phyloP scores from a whole-genome alignment of 2,113 vertebrate species.

The Vanacampus margaritifer region DNA sequence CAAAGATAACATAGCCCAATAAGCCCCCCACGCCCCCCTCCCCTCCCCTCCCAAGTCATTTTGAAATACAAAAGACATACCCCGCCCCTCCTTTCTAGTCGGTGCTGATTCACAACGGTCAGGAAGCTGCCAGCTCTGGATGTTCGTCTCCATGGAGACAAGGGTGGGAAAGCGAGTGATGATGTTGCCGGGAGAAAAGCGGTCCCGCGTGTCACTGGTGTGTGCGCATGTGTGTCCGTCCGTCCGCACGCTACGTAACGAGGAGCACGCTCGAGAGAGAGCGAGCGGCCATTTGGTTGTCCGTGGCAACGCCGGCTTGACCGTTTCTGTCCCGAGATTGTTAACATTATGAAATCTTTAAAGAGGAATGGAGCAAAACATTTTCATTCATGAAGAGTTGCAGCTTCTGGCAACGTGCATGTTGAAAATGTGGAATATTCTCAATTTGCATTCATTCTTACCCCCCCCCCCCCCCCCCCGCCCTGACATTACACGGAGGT shows the following conservation, averaged over 20 bases:
- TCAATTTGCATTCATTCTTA: too few species aligned
- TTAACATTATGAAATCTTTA: neutral
- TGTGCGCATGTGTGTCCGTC: conserved; percentile 38
- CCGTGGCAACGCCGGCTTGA: conserved; percentile 1
- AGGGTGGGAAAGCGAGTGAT: conserved; percentile 67
- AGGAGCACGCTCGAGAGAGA: neutral
- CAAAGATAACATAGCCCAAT: conserved; percentile 32
- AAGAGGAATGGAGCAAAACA: neutral
- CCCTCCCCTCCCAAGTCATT: too few species aligned
- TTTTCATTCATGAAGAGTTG: neutral
- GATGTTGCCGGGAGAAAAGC: conserved; percentile 68
- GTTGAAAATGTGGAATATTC: too few species aligned
- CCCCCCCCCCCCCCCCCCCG: too few species aligned
- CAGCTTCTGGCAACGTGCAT: neutral
- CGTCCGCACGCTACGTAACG: conserved; percentile 6
- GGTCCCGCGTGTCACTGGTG: conserved; percentile 52
- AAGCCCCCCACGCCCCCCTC: too few species aligned
- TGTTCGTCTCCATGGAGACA: conserved; percentile 74
- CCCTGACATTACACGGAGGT: too few species aligned
- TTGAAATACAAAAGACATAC: conserved; percentile 57
- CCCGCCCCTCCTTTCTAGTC: conserved; percentile 42
- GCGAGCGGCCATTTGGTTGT: neutral
- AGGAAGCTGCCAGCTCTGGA: conserved; percentile 61
- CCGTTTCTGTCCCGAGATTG: neutral
- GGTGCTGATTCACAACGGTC: conserved; percentile 71